These are phyloP conservation scores for Ptychobarbus kaznakovi DNA, from an alignment of 2,797 vertebrate species.

Conservation along the genomic window DNA sequence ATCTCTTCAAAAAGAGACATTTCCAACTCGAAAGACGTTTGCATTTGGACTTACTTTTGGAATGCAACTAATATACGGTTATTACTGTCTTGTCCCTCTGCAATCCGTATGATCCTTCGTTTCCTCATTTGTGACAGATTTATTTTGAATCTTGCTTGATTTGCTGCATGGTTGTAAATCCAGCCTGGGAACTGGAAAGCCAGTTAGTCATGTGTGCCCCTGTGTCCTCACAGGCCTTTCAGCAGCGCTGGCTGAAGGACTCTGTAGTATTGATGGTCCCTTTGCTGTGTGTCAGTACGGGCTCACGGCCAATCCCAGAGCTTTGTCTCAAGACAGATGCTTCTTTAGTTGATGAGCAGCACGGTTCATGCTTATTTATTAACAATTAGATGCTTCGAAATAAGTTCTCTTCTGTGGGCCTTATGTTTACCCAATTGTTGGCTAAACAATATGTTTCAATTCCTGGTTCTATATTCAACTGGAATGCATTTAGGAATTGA, in stretches of 20 bases:
- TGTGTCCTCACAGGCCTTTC: conserved; percentile 38
- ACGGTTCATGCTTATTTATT: conserved; percentile 37
- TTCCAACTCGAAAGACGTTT: neutral
- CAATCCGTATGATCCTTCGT: conserved; percentile 49
- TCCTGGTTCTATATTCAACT: neutral
- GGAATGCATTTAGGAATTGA: neutral
- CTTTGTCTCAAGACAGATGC: conserved; percentile 37
- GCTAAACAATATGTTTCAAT: no score
- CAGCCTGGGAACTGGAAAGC: conserved; percentile 51
- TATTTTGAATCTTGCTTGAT: conserved; percentile 56
- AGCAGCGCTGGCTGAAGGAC: conserved; percentile 46
- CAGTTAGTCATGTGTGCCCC: conserved; percentile 50
- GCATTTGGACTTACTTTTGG: conserved; percentile 30
- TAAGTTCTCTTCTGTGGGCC: neutral
- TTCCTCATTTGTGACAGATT: conserved; percentile 59
- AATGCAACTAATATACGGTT: conserved; percentile 43
- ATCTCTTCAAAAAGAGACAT: conserved; percentile 36
- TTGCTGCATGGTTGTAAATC: conserved; percentile 55
- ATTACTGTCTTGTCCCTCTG: conserved; percentile 45
- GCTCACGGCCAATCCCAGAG: conserved; percentile 24
- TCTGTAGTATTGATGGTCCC: conserved; percentile 36
- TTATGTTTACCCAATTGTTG: no score
- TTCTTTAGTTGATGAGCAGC: conserved; percentile 15
- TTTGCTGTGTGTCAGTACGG: conserved; percentile 37
- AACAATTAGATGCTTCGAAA: neutral